phyloP scores from a whole-genome alignment of 2,797 vertebrate species.

The Phoeniculus purpureus region DNA sequence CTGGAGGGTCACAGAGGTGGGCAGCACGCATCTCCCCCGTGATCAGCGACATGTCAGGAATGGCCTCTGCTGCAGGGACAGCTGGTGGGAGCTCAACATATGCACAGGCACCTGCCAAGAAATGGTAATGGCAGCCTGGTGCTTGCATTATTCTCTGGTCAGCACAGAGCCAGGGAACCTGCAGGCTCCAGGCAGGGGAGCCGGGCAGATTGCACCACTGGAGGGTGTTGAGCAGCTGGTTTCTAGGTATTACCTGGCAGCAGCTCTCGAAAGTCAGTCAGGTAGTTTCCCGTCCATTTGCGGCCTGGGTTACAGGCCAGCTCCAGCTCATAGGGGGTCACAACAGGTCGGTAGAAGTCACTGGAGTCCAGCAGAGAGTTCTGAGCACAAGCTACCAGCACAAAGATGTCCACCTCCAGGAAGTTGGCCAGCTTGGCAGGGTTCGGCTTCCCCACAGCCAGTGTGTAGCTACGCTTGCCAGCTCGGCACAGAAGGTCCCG shows the following conservation, averaged over 20 bases:
- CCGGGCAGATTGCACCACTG: rapidly evolving
- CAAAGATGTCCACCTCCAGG: slow-evolving; percentile 92
- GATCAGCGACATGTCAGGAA: slow-evolving; percentile 89
- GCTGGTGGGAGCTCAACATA: neutral
- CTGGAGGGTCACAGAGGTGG: neutral
- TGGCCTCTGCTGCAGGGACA: slow-evolving; percentile 74
- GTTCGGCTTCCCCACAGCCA: slow-evolving; percentile 93
- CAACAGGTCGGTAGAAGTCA: slow-evolving; percentile 86
- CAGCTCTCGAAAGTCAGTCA: slow-evolving; percentile 90
- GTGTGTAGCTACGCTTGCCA: slow-evolving; percentile 92
- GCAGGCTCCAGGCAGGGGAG: neutral
- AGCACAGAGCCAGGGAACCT: slow-evolving; percentile 73
- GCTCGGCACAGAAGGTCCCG: slow-evolving; percentile 81
- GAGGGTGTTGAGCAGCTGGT: neutral
- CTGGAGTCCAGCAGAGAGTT: slow-evolving; percentile 88
- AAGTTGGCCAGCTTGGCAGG: slow-evolving; percentile 96
- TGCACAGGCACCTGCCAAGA: slow-evolving; percentile 17
- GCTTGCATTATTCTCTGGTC: slow-evolving; percentile 44
- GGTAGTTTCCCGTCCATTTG: slow-evolving; percentile 87
- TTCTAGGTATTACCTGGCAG: slow-evolving; percentile 86
- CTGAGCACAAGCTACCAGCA: slow-evolving; percentile 92
- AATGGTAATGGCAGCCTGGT: rapidly evolving
- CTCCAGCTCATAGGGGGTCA: slow-evolving; percentile 95
- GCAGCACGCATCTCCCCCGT: slow-evolving; percentile 83
- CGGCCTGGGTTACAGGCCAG: slow-evolving; percentile 92